phyloP scores from a whole-genome alignment of 2,888 invertebrate genomes.

The Coenonympha glycerion region DNA sequence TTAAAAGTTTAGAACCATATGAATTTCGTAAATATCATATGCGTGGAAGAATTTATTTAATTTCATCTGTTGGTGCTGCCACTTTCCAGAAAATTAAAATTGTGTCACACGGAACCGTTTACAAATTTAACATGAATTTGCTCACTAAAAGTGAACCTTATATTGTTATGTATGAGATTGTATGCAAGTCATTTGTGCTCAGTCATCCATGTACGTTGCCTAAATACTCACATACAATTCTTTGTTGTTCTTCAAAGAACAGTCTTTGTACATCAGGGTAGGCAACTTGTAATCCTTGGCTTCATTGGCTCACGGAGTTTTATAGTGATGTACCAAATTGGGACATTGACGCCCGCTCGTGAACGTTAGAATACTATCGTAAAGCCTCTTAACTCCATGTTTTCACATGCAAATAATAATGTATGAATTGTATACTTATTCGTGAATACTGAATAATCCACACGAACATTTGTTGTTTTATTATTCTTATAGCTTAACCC shows the following conservation, averaged over 20 bases:
- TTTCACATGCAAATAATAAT: not conserved
- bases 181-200: constrained; percentile 5
- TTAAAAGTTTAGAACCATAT: too few species aligned
- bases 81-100: too few species aligned
- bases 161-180: too few species aligned
- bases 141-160: not conserved
- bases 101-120: not conserved
- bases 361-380: not conserved
- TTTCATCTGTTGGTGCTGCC: too few species aligned
- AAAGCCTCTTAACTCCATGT: not conserved
- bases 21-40: too few species aligned
- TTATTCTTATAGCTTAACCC: too few species aligned
- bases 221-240: constrained; percentile 5
- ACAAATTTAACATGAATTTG: not conserved
- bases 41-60: too few species aligned
- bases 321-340: constrained; percentile 17
- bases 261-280: not conserved
- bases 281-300: constrained; percentile 24
- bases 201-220: constrained; percentile 5
- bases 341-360: constrained; percentile 12
- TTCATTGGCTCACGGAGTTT: constrained; percentile 21
- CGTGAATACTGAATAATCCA: too few species aligned
- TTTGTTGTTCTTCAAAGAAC: constrained; percentile 13
- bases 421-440: too few species aligned
- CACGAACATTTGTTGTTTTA: too few species aligned